Evolutionary conservation across 2,113 vertebrate genomes (phyloP).

Genomic region (Clinocottus analis): DNA sequence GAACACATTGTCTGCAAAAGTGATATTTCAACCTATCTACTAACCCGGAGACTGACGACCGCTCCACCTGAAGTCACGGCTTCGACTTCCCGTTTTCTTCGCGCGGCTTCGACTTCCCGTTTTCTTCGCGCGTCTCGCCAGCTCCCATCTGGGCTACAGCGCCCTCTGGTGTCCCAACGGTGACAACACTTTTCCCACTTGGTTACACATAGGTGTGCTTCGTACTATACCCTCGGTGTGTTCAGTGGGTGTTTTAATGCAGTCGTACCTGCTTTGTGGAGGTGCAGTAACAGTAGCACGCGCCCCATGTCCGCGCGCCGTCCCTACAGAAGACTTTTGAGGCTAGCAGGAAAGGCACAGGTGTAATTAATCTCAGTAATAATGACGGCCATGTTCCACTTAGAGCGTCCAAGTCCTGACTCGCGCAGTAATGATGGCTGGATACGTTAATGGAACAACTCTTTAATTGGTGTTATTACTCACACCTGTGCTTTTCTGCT

Average conservation of each 20-base stretch:
- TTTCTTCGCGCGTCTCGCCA: no score
- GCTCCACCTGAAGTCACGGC: no score
- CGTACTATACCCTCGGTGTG: not conserved
- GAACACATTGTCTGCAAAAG: no score
- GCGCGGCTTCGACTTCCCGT: no score
- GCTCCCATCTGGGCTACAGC: no score
- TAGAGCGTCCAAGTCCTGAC: conserved; percentile 5
- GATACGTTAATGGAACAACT: conserved; percentile 11
- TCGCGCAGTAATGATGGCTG: conserved; percentile 1
- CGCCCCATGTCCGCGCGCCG: not conserved
- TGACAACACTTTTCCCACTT: no score
- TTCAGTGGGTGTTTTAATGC: not conserved
- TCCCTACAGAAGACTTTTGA: not conserved
- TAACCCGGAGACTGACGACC: no score
- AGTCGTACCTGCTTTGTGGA: not conserved
- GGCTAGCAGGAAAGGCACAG: not conserved
- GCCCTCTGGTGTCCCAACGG: no score
- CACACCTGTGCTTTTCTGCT: conserved; percentile 28
- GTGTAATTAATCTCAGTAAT: conserved; percentile 40
- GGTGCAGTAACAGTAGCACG: not conserved
- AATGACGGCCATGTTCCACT: conserved; percentile 18
- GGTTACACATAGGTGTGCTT: not conserved
- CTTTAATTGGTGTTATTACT: conserved; percentile 44
- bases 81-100: no score
- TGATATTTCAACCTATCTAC: no score